Conservation (phyloP, 2,113 vertebrate genomes). For the Marcusenius ussheri region DNA sequence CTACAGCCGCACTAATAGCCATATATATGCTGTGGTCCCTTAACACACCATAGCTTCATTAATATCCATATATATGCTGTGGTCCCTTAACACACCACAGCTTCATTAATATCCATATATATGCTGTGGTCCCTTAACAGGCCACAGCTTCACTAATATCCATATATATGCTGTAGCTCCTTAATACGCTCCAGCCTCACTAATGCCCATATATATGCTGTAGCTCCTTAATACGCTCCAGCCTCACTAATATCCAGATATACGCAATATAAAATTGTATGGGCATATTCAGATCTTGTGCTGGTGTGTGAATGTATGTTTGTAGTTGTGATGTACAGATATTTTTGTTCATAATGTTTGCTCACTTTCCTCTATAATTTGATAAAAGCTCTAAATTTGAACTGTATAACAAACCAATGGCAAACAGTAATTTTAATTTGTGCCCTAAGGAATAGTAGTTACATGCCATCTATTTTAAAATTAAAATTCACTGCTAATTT, state of each 20-base stretch:
- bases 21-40: not conserved
- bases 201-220: too few relatives aligned
- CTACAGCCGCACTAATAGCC: not conserved
- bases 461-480: slow-evolving; percentile 15
- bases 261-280: not conserved
- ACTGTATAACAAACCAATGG: not conserved
- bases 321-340: not conserved
- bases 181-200: too few relatives aligned
- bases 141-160: too few relatives aligned
- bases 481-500: slow-evolving; percentile 5
- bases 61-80: not conserved
- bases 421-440: slow-evolving; percentile 7
- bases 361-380: not conserved
- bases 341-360: not conserved
- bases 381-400: not conserved
- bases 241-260: not conserved
- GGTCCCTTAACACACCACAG: not conserved
- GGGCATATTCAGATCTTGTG: not conserved
- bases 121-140: too few relatives aligned
- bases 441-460: slow-evolving; percentile 2
- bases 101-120: not conserved
- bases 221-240: too few relatives aligned
- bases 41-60: not conserved
- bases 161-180: too few relatives aligned
- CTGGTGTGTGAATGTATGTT: not conserved